These are phyloP conservation scores for Marcusenius ussheri DNA, from an alignment of 2,113 vertebrate genomes.

Conservation along the genomic window DNA sequence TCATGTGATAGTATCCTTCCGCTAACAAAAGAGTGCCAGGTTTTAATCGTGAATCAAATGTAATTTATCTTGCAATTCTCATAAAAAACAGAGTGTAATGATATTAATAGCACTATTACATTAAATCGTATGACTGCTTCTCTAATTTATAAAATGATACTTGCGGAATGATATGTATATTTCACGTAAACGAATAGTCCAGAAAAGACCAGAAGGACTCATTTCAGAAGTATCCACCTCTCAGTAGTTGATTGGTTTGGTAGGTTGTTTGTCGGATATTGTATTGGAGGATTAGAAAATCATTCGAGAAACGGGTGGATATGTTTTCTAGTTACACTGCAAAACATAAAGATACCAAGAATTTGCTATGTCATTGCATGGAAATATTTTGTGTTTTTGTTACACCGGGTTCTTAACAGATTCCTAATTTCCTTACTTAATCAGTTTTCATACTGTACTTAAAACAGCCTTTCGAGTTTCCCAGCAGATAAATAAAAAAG, in stretches of 20 bases:
- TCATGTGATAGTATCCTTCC: slow-evolving; percentile 26
- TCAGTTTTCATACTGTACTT: neutral
- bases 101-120: neutral
- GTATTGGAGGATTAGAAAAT: slow-evolving; percentile 26
- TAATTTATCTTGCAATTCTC: neutral
- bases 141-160: neutral
- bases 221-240: slow-evolving; percentile 9
- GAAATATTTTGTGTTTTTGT: neutral
- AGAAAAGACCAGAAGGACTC: slow-evolving; percentile 50
- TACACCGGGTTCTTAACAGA: neutral
- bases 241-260: slow-evolving; percentile 48
- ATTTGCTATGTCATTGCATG: neutral
- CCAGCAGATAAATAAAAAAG: neutral
- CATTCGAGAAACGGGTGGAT: neutral
- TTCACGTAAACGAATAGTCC: neutral
- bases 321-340: neutral
- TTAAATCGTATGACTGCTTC: neutral
- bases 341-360: neutral
- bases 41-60: accelerated
- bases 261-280: slow-evolving; percentile 48
- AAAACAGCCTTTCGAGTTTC: neutral
- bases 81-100: neutral
- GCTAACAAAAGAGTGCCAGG: slow-evolving; percentile 29
- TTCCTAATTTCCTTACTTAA: neutral
- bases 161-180: slow-evolving; percentile 23